Conservation (phyloP, 2,797 vertebrate genomes). For the Gymnodraco acuticeps region DNA sequence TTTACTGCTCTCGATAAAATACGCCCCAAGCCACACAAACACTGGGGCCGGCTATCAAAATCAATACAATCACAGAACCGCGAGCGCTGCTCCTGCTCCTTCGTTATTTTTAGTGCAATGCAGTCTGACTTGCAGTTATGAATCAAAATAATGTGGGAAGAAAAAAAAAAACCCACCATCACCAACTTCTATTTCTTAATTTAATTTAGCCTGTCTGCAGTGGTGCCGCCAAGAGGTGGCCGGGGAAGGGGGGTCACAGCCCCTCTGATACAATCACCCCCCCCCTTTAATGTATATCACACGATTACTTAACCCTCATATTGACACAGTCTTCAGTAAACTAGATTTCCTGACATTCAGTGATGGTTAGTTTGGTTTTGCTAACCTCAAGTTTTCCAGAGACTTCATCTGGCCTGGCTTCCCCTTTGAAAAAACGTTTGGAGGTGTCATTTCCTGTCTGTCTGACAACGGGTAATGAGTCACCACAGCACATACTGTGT, state of each 20-base stretch:
- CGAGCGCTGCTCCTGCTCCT: constrained; percentile 74
- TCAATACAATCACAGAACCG: constrained; percentile 83
- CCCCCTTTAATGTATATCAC: too few relatives aligned
- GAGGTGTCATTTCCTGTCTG: too few relatives aligned
- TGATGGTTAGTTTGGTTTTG: too few relatives aligned
- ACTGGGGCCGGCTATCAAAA: constrained; percentile 81
- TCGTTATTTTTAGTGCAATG: constrained; percentile 83
- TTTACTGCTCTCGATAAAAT: constrained; percentile 86
- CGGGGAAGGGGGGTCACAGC: too few relatives aligned
- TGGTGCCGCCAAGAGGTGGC: too few relatives aligned
- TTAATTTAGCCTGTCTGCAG: constrained; percentile 62
- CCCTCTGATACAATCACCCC: too few relatives aligned
- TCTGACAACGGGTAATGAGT: constrained; percentile 47
- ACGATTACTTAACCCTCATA: too few relatives aligned
- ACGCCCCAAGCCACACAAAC: constrained; percentile 81
- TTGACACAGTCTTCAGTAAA: too few relatives aligned
- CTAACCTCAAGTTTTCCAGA: too few relatives aligned
- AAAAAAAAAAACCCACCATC: constrained; percentile 45
- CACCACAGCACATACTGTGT: constrained; percentile 43
- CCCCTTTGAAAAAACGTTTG: too few relatives aligned
- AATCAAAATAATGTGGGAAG: constrained; percentile 83
- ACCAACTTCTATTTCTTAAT: constrained; percentile 72
- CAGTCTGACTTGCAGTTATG: constrained; percentile 77
- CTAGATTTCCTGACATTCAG: too few relatives aligned
- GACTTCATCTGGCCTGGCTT: too few relatives aligned